phyloP scores from a whole-genome alignment of 2,113 vertebrate genomes.

The Epinephelus fuscoguttatus region DNA sequence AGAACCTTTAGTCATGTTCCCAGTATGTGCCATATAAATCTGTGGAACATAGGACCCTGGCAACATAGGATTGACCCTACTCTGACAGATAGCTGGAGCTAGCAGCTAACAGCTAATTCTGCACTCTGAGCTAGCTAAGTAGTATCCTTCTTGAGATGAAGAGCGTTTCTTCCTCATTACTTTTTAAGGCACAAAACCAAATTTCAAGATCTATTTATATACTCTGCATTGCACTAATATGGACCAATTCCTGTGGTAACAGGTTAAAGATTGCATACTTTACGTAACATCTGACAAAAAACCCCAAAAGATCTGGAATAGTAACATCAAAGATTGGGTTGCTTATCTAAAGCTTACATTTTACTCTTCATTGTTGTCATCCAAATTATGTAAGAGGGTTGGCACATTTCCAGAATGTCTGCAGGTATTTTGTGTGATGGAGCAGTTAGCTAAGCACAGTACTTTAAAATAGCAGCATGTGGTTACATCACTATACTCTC shows the following conservation, averaged over 20 bases:
- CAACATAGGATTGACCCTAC: too few species aligned
- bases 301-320: background rate
- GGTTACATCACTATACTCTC: constrained; percentile 20
- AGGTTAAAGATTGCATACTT: background rate
- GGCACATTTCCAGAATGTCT: constrained; percentile 11
- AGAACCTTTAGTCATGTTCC: too few species aligned
- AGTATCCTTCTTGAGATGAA: background rate
- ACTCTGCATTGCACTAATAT: too few species aligned
- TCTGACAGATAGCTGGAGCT: background rate
- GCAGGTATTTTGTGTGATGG: constrained; percentile 14
- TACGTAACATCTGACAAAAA: background rate
- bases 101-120: background rate
- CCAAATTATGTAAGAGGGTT: constrained; percentile 3
- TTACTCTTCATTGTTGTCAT: background rate
- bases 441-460: background rate
- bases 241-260: too few species aligned
- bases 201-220: too few species aligned
- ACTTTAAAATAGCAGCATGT: constrained; percentile 38
- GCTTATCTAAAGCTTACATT: background rate
- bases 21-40: too few species aligned
- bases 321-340: background rate
- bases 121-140: background rate
- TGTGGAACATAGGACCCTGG: too few species aligned
- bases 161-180: background rate
- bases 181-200: background rate